Base-by-base conservation (phyloP, 2,797 vertebrate species). In the Megalops cyprinoides region DNA sequence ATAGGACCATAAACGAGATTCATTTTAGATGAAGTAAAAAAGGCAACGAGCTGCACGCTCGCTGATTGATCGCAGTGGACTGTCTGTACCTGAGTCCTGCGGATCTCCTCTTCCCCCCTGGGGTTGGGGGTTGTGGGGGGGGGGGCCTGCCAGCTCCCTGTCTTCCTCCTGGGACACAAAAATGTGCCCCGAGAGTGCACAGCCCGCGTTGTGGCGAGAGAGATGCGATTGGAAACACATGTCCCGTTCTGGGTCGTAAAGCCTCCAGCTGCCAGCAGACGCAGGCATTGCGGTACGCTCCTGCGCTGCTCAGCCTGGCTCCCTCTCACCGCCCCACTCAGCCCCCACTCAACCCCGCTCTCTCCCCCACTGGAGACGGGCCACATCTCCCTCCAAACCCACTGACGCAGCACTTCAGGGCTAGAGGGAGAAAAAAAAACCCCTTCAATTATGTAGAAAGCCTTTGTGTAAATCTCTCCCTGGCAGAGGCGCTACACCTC, bases 381-480 rank as follows among this genome's bases (percentile, higher is more conserved):
- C 88, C 87, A 90, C 80, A 60, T 82, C 87, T 88, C 81, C 77
- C 74, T 79, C 80, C 75, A 84, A 87, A 87, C 79, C 86, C 46
- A 69, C 90, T 93, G 92, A 93, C 90, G 90, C 93, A 93, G 93
- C 93, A 79, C 84, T 88, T 90, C 62, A 67, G 78, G 83, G 82
- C 73, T 81, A 83, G 75, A 20, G 1, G 76, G 53, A 76, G 58
- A 39, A 25, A 78, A 80, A 78, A 89, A 90, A 86, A 86, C 86
- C 82, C 55, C 82, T 90, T 92, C 90, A 94, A 93, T 94, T 94
- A 94, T 92, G 90, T 90, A 93, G 90, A 94, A 92, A 95, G 93
- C 91, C 84, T 92, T 89, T 88, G 90, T 87, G 87, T 91, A 94
- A 93, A 91, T 92, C 90, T 90, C 82, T 80, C 65, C 82, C 88